phyloP scores from a whole-genome alignment of 2,113 vertebrate genomes.

The Plotosus lineatus region DNA sequence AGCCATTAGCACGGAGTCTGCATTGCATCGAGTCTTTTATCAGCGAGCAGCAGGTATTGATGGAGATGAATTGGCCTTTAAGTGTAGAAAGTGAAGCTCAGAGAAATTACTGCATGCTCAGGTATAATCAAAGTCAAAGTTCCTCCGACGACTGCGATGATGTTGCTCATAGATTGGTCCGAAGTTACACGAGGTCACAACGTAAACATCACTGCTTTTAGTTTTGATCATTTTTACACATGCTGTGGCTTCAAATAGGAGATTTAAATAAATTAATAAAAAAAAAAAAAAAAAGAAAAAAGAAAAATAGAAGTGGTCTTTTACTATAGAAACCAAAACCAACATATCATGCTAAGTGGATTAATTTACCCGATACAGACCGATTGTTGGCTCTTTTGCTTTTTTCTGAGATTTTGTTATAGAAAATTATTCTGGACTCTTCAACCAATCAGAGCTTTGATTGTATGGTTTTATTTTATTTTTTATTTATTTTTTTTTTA shows the following conservation, averaged over 20 bases:
- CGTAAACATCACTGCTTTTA: not conserved
- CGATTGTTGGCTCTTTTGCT: no score
- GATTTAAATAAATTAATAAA: not conserved
- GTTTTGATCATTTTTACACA: not conserved
- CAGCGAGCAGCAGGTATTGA: constrained; percentile 55
- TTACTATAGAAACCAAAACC: no score
- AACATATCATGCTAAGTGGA: no score
- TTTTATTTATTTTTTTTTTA: no score
- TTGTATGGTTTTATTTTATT: no score
- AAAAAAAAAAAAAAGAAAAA: no score
- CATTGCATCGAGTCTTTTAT: constrained; percentile 55
- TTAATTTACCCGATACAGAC: no score
- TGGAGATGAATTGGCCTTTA: constrained; percentile 55
- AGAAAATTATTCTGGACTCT: no score
- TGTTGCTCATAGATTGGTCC: constrained; percentile 59
- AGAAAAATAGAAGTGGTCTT: no score
- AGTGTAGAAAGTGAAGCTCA: constrained; percentile 31
- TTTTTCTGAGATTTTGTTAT: no score
- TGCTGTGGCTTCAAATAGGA: not conserved
- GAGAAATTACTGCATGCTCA: constrained; percentile 42
- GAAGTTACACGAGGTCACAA: not conserved
- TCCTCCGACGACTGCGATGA: constrained; percentile 57
- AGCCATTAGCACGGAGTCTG: constrained; percentile 52
- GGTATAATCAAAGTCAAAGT: constrained; percentile 65
- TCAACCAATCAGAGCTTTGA: no score